Evolutionary conservation across 2,113 vertebrate species (phyloP).

Genomic region (Caranx melampygus): DNA sequence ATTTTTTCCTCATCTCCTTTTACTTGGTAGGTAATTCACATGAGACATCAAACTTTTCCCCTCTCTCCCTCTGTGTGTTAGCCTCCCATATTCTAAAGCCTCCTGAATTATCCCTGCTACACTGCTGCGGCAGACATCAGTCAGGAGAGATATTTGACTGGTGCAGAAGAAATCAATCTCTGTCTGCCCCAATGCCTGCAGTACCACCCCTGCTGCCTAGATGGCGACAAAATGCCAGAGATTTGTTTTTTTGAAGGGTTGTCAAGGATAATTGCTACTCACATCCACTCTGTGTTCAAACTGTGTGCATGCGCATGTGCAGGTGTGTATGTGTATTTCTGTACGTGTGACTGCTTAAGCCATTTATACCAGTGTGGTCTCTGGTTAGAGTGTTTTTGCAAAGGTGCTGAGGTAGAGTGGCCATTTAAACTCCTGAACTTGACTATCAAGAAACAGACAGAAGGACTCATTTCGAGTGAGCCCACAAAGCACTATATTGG

Average conservation of each 20-base stretch:
- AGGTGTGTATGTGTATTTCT: slow-evolving; percentile 17
- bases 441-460: slow-evolving; percentile 63
- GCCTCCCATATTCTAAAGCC: neutral
- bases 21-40: neutral
- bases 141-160: slow-evolving; percentile 23
- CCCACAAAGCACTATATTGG: slow-evolving; percentile 56
- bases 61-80: neutral
- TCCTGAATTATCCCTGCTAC: neutral
- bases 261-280: slow-evolving; percentile 45
- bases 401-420: slow-evolving; percentile 53
- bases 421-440: slow-evolving; percentile 66
- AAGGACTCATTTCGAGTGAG: slow-evolving; percentile 62
- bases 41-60: neutral
- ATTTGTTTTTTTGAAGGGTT: slow-evolving; percentile 41
- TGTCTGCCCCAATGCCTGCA: slow-evolving; percentile 28
- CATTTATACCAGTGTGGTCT: neutral
- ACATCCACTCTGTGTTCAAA: slow-evolving; percentile 41
- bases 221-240: slow-evolving; percentile 81
- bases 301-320: neutral
- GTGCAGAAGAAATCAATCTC: slow-evolving; percentile 42
- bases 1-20: neutral
- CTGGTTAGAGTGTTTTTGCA: slow-evolving; percentile 34
- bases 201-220: slow-evolving; percentile 74
- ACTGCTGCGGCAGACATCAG: slow-evolving; percentile 12
- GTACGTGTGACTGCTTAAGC: slow-evolving; percentile 4